A percentile compares a stretch with the other conserved stretches of the same genome.
Evolutionary conservation across 2,888 invertebrate genomes (phyloP).

Genomic region (Catocala nupta): DNA sequence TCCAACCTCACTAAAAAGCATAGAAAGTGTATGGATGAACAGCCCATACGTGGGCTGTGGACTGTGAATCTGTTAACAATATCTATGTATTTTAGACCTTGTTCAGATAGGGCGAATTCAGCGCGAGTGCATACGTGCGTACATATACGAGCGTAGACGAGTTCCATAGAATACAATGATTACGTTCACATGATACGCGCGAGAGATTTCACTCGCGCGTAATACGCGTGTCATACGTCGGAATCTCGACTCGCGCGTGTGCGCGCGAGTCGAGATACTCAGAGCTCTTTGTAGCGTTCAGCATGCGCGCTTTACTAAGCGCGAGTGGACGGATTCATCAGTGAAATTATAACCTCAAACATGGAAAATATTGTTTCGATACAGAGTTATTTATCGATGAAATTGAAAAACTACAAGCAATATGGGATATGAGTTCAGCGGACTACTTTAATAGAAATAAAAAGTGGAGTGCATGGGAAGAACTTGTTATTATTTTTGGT

Average conservation of each 20-base stretch:
- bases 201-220: slow-evolving; percentile 4
- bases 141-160: not conserved
- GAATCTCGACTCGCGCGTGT: not conserved
- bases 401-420: no score
- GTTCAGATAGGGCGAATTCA: not conserved
- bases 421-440: no score
- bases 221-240: slow-evolving; percentile 6
- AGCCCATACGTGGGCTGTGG: not conserved
- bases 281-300: not conserved
- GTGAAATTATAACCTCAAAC: no score
- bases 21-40: no score
- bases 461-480: no score
- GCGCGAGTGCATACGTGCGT: not conserved
- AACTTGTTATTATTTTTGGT: no score
- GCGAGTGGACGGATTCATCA: no score
- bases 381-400: not conserved
- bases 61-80: no score
- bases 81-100: no score
- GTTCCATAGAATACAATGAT: not conserved
- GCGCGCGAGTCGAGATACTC: not conserved
- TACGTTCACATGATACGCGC: not conserved
- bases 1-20: no score
- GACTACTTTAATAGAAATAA: no score
- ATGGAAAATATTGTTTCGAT: no score
- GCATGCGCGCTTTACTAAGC: not conserved